These are phyloP conservation scores for Meta bourneti DNA, from an alignment of 2,888 invertebrate genomes.

Conservation along the genomic window DNA sequence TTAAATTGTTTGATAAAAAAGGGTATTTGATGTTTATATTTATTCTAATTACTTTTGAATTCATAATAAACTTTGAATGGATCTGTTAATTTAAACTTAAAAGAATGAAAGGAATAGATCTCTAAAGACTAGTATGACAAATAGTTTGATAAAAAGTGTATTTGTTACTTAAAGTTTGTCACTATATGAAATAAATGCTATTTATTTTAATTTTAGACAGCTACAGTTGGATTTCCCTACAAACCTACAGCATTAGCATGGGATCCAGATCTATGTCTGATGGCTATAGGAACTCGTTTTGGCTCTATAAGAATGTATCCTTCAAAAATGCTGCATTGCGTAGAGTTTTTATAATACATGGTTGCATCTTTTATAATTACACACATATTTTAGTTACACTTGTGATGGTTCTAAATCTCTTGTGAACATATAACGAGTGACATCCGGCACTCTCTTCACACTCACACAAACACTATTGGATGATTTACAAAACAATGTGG, in stretches of 20 bases:
- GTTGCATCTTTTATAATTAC: not conserved
- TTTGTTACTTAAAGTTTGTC: too few relatives aligned
- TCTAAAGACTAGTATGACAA: too few relatives aligned
- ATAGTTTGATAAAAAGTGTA: too few relatives aligned
- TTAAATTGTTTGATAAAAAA: too few relatives aligned
- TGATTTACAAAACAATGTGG: too few relatives aligned
- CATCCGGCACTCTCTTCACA: too few relatives aligned
- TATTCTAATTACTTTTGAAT: not conserved
- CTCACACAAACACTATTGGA: too few relatives aligned
- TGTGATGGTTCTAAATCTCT: too few relatives aligned
- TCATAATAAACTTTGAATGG: not conserved
- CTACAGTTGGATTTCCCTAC: conserved; percentile 98
- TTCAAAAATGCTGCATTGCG: conserved; percentile 78
- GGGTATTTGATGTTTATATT: not conserved
- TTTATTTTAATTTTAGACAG: conserved; percentile 86
- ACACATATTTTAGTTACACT: not conserved
- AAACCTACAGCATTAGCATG: conserved; percentile 96
- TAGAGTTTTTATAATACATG: not conserved
- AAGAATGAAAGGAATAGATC: too few relatives aligned
- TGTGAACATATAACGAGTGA: too few relatives aligned
- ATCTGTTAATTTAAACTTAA: not conserved
- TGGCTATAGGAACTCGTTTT: conserved; percentile 95
- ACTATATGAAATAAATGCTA: too few relatives aligned
- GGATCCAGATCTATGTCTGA: conserved; percentile 91
- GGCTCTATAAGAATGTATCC: conserved; percentile 92